phyloP scores from a whole-genome alignment of 2,797 vertebrate species.

The Amphiprion clarkii region DNA sequence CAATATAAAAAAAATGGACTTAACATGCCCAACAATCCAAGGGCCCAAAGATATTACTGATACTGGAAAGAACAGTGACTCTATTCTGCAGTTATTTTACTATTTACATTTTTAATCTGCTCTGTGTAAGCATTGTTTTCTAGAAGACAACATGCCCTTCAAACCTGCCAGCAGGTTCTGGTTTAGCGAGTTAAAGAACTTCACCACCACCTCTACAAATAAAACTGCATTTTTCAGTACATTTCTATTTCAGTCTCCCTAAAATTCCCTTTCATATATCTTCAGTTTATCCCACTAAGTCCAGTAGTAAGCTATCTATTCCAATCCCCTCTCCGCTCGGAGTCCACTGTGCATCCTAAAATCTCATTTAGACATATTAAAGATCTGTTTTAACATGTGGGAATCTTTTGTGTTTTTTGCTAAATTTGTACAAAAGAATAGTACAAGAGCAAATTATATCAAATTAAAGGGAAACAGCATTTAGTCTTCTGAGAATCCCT shows the following conservation, averaged over 20 bases:
- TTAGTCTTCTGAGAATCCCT: constrained; percentile 33
- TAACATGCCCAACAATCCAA: no score
- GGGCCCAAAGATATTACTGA: no score
- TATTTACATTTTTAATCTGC: no score
- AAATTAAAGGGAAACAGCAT: constrained; percentile 29
- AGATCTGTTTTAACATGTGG: not conserved
- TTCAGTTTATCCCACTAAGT: constrained; percentile 51
- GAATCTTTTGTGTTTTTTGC: not conserved
- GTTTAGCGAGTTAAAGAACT: constrained; percentile 19
- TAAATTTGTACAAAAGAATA: not conserved
- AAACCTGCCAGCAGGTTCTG: constrained; percentile 29
- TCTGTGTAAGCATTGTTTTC: no score
- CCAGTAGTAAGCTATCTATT: constrained; percentile 48
- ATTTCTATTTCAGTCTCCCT: constrained; percentile 38
- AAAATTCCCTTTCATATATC: constrained; percentile 48
- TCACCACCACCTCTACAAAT: constrained; percentile 2
- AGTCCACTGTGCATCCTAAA: constrained; percentile 19
- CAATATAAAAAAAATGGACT: no score
- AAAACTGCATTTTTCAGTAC: constrained; percentile 47
- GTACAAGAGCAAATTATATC: constrained; percentile 9
- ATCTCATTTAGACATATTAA: constrained; percentile 43
- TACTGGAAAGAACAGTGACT: no score
- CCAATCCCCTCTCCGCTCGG: constrained; percentile 18
- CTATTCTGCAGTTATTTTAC: no score
- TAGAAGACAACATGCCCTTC: not conserved